Conservation (phyloP, 2,888 invertebrate genomes). For the Dinocampus coccinellae region DNA sequence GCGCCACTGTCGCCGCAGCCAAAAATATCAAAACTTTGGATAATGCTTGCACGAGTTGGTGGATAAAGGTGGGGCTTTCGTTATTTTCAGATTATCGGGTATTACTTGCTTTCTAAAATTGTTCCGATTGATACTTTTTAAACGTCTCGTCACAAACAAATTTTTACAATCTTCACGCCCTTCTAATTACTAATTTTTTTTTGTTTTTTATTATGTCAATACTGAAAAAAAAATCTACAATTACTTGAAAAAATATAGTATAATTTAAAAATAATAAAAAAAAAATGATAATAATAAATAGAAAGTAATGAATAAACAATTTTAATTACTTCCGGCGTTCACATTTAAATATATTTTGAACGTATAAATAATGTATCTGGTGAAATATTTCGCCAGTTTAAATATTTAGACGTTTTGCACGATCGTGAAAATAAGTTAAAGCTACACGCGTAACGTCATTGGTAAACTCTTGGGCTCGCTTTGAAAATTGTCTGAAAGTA, state of each 20-base stretch:
- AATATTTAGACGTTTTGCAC: neutral
- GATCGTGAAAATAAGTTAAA: neutral
- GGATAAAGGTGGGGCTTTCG: conserved; percentile 48
- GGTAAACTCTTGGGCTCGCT: neutral
- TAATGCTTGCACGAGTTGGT: conserved; percentile 36
- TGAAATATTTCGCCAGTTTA: neutral
- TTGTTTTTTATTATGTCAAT: too few species aligned
- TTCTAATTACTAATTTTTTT: neutral
- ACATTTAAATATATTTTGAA: too few species aligned
- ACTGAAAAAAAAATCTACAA: too few species aligned
- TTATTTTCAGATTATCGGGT: conserved; percentile 64
- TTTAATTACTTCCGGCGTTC: too few species aligned
- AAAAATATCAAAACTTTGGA: conserved; percentile 58
- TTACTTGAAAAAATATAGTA: too few species aligned
- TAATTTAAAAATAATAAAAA: too few species aligned
- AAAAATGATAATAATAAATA: too few species aligned
- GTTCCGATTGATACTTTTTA: conserved; percentile 47
- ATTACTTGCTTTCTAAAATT: conserved; percentile 61
- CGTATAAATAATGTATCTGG: neutral
- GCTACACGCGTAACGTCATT: neutral
- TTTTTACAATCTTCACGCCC: neutral
- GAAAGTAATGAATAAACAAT: too few species aligned
- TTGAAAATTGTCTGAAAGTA: neutral
- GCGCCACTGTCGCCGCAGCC: conserved; percentile 48
- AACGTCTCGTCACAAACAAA: neutral